Evolutionary conservation across 1,140 invertebrate genomes (phyloP), one percentile per base, ranked within the genome.

Genomic region (Ceratosolen solmsi): DNA sequence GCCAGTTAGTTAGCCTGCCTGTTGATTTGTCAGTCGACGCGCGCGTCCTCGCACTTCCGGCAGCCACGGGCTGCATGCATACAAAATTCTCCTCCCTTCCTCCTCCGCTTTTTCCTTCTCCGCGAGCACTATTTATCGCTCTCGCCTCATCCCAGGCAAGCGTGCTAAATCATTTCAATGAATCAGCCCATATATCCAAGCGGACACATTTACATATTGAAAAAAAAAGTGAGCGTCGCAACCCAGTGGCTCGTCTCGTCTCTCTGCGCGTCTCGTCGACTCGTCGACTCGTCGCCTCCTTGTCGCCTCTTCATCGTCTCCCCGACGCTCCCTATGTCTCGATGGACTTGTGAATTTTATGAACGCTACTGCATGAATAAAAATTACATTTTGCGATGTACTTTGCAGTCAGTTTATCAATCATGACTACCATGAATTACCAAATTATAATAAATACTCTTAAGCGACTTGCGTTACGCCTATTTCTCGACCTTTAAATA

Each of bases 31-130:
- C 8, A 84, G 60, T 83, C 82, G 27, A 41, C 51, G 20, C 68
- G 79, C 79, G 75, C 56, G n/a, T 56, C 78, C 36, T 68, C 68
- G 41, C n/a, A 78, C 82, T 85, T 85, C 85, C 85, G 85, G 83
- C 76, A 84, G 79, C 13, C 41, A 22, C 9, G 27, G 2, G 5
- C 36, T 0, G 70, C 36, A 41, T 63, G 79, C 70, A 80, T 80
- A 80, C 79, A 22, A 74, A 80, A 74, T 25, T 41, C 11, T 1
- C 33, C 22, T 3, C 17, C 27, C 38, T 60, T 22, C 22, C 41
- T 30, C 41, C 25, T 30, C 15, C 22, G 49, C 41, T 72, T n/a
- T 49, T 30, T 51, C 70, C 51, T 30, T 73, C 71, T 56, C 71
- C 9, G 27, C 33, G 27, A 33, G 15, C 49, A 8, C 36, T 75